phyloP scores from a whole-genome alignment of 1,140 invertebrate genomes.

The Whitmania pigra region DNA sequence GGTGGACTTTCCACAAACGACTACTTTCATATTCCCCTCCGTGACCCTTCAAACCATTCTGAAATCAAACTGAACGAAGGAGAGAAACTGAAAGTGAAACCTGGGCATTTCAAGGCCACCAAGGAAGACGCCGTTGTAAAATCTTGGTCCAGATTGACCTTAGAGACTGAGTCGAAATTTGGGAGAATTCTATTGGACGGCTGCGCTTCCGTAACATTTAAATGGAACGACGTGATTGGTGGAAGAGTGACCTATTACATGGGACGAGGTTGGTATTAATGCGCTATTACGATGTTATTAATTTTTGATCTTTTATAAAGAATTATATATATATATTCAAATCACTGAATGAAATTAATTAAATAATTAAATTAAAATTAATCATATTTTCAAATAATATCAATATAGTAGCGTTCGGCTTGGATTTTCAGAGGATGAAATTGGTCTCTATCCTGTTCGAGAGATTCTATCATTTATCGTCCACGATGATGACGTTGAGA shows the following conservation, averaged over 20 bases:
- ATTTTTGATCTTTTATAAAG: too few species aligned
- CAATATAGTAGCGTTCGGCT: too few species aligned
- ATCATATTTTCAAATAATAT: too few species aligned
- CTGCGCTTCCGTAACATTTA: background rate
- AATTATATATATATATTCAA: too few species aligned
- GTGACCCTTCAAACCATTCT: too few species aligned
- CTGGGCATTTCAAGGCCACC: background rate
- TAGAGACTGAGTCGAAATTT: background rate
- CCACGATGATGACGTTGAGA: background rate
- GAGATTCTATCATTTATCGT: background rate
- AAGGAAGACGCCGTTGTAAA: background rate
- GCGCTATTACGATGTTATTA: too few species aligned
- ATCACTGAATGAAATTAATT: too few species aligned
- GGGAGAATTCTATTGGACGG: slow-evolving; percentile 3
- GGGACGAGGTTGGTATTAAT: background rate
- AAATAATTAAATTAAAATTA: too few species aligned
- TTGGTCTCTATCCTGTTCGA: background rate
- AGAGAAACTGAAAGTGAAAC: background rate
- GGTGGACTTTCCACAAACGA: too few species aligned
- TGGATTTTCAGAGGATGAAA: background rate
- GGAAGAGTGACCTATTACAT: slow-evolving; percentile 3
- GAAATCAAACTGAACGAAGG: too few species aligned
- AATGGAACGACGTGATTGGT: slow-evolving; percentile 8
- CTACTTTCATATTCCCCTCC: too few species aligned
- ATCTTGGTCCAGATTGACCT: background rate